A percentile compares a stretch with the other conserved stretches of the same genome.
These are phyloP conservation scores for Microcebus jonahi DNA, from an alignment of 2,113 vertebrate genomes.

Conservation along the genomic window DNA sequence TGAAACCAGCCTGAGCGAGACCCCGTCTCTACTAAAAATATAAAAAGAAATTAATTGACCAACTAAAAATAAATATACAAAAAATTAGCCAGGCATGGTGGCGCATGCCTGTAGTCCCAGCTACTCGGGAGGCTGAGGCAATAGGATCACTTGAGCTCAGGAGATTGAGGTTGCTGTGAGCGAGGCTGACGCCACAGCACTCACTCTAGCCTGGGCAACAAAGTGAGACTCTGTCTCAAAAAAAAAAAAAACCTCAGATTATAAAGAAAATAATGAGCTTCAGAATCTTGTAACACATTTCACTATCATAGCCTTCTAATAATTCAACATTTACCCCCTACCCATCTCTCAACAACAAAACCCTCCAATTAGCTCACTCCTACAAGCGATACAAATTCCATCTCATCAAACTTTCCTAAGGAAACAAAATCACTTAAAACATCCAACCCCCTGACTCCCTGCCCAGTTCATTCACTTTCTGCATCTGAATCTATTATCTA, in stretches of 20 bases:
- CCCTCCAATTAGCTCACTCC: not conserved
- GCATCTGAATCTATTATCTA: not conserved
- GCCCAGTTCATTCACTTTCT: not conserved
- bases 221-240: no score
- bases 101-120: no score
- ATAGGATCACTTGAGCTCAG: no score
- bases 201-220: no score
- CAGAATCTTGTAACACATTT: conserved; percentile 28
- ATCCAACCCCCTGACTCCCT: not conserved
- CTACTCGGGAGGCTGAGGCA: no score
- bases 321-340: not conserved
- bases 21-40: no score
- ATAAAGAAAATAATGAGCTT: conserved; percentile 1
- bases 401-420: conserved; percentile 18
- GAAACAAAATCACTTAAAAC: conserved; percentile 43
- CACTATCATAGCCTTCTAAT: not conserved
- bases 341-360: conserved; percentile 6
- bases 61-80: no score
- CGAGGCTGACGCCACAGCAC: no score
- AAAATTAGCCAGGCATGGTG: no score
- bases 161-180: no score
- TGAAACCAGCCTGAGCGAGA: no score
- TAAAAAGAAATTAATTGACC: no score
- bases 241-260: not conserved
- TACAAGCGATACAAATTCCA: conserved; percentile 30